These are phyloP conservation scores for Catharus ustulatus DNA, from an alignment of 2,797 vertebrate genomes.

Conservation along the genomic window DNA sequence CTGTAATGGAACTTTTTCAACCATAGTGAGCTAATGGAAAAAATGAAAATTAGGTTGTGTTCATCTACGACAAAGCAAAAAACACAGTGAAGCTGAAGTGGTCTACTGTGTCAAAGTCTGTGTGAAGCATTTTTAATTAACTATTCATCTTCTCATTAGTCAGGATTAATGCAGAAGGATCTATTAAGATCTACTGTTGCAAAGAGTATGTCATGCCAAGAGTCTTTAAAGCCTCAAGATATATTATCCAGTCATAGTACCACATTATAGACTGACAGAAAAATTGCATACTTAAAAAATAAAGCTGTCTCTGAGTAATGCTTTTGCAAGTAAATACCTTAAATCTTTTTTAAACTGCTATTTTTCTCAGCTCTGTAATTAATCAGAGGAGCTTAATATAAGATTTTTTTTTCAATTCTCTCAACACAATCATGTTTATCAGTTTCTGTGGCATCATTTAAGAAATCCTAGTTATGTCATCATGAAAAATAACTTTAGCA, in stretches of 20 bases:
- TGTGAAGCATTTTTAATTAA: conserved; percentile 54
- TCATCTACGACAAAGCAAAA: conserved; percentile 31
- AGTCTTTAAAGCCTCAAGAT: conserved; percentile 60
- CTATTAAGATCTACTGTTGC: conserved; percentile 59
- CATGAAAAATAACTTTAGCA: conserved; percentile 29
- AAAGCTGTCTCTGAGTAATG: conserved; percentile 64
- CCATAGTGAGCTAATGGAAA: conserved; percentile 46
- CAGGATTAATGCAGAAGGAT: conserved; percentile 58
- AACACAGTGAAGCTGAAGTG: conserved; percentile 6
- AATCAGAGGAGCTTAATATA: conserved; percentile 55
- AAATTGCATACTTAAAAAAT: conserved; percentile 65
- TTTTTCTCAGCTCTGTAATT: conserved; percentile 57
- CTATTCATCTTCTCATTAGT: conserved; percentile 53
- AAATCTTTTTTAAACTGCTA: conserved; percentile 63
- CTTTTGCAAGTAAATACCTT: conserved; percentile 55
- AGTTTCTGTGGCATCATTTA: conserved; percentile 55
- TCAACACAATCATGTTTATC: conserved; percentile 45
- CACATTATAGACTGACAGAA: conserved; percentile 66
- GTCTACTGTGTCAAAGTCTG: conserved; percentile 18
- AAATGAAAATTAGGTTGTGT: conserved; percentile 42
- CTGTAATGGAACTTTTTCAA: conserved; percentile 53
- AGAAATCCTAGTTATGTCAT: conserved; percentile 36
- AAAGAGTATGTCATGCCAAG: conserved; percentile 22
- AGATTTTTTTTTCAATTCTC: conserved; percentile 26
- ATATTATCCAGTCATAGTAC: conserved; percentile 50